Evolutionary conservation across 2,888 invertebrate genomes (phyloP), one percentile per base, ranked within the genome.

Genomic region (Tenodera sinensis): DNA sequence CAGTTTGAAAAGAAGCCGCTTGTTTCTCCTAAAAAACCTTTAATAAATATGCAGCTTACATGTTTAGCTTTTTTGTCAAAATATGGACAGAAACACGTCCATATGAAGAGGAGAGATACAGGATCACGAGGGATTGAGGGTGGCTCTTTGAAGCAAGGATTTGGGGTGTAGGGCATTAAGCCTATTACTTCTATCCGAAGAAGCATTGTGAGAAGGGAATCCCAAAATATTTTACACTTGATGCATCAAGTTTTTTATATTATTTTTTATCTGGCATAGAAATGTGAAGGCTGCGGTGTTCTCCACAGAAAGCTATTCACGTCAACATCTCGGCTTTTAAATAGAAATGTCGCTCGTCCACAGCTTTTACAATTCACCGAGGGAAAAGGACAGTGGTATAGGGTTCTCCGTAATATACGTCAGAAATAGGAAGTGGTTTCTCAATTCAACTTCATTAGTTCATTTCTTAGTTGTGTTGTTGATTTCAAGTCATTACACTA

Each of bases 151-250:
- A 2, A 14, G 34, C 3, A 14, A 20, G 15, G 54, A 20, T 71
- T 54, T 6, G 25, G 54, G 15, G 54, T 15, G 54, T 71, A 25
- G 54, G 8, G 54, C 54, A 71, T 71, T 71, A 71, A 71, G 54
- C 54, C 54, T 71, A 71, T 71, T 71, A 71, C 54, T 71, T 71
- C 54, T 71, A 20, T 71, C 20, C 54, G 54, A 71, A 71, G 54
- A 71, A 25, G n/a, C 28, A 86, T 87, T 87, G 87, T 87, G 83
- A 87, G 83, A 30, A 87, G 30, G 54, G 27, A 82, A 83, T 82
- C 87, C 87, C 87, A 87, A 87, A 87, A 87, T 87, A 87, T 87
- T 87, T 34, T 87, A 87, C 87, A 87, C 87, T 87, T 87, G 87
- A 87, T 87, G 87, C 87, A 87, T 87, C 71, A 54, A 81, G 27